Evolutionary conservation across 2,797 vertebrate genomes (phyloP), one percentile per base, ranked within the genome.

Genomic region (Balearica regulorum): DNA sequence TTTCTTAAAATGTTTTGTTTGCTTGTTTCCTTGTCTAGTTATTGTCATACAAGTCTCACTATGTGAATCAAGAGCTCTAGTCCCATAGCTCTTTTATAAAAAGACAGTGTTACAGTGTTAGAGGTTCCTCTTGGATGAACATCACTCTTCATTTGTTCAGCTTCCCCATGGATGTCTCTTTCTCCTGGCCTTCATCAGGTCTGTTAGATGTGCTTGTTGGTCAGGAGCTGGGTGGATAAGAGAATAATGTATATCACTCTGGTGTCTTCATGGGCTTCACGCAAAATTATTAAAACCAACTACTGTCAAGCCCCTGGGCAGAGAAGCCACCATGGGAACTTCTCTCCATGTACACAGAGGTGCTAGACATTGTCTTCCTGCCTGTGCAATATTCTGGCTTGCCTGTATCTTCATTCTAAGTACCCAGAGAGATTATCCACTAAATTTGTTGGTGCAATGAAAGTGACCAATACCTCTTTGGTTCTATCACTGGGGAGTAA

Each of bases 21-120:
- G 5, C 39, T 25, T 46, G 29, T 70, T 91, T 96, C 14, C 29
- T 66, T 69, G 10, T 62, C 81, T 85, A 46, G 13, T 87, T 76
- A n/a, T 28, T 57, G 14, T 28, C 46, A 85, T 16, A 29, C 0
- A 0, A 88, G 33, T 62, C 29, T 49, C 58, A 22, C 44, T 31
- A 6, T 31, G 14, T 79, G 60, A 87, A 85, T 73, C 33, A 57
- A 87, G 37, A 46, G 13, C 48, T 58, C 46, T 44, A 90, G 28
- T 68, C 44, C 31, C 60, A 44, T 7, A 55, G 16, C 20, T 68
- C 7, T 80, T 37, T 35, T 53, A 49, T 21, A 29, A 68, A 75
- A 85, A 24, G 8, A 65, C 22, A 66, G 25, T 9, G 11, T 35
- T 60, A 39, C 33, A 48, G 33, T 17, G 29, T 68, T 44, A 44